Conservation (phyloP, 1,140 invertebrate species). For the Dinothrombium tinctorium region DNA sequence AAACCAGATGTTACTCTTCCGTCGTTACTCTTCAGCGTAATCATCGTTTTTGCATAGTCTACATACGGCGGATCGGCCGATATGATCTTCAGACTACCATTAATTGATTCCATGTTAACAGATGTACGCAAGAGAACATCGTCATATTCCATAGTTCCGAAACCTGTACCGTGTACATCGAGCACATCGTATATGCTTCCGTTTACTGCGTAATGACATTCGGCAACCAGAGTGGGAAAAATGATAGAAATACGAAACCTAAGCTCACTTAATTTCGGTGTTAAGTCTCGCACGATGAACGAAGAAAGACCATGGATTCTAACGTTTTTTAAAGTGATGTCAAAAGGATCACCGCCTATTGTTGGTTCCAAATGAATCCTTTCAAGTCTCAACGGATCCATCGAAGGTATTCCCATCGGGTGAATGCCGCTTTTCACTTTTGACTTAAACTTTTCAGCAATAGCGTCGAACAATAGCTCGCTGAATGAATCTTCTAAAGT, state of each 20-base stretch:
- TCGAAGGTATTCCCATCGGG: slow-evolving; percentile 4
- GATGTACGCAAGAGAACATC: slow-evolving; percentile 15
- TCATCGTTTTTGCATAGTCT: slow-evolving; percentile 13
- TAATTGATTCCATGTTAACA: slow-evolving; percentile 13
- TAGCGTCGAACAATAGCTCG: slow-evolving; percentile 6
- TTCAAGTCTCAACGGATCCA: slow-evolving; percentile 13
- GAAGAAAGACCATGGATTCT: slow-evolving; percentile 12
- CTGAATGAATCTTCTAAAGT: slow-evolving; percentile 7
- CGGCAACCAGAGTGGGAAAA: slow-evolving; percentile 13
- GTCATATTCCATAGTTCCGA: slow-evolving; percentile 13
- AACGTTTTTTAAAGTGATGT: slow-evolving; percentile 12
- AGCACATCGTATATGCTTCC: slow-evolving; percentile 14
- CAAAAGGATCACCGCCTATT: slow-evolving; percentile 14
- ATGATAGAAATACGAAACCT: slow-evolving; percentile 13
- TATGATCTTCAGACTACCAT: slow-evolving; percentile 8
- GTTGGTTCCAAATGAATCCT: slow-evolving; percentile 13
- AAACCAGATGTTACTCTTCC: slow-evolving; percentile 1
- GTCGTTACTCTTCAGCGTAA: slow-evolving; percentile 2
- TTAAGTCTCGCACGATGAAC: slow-evolving; percentile 12
- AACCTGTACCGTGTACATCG: slow-evolving; percentile 14
- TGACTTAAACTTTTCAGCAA: slow-evolving; percentile 1
- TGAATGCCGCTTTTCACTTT: slow-evolving; percentile 6
- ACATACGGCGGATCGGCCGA: slow-evolving; percentile 15
- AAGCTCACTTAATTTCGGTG: slow-evolving; percentile 12
- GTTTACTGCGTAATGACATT: slow-evolving; percentile 13